phyloP scores from a whole-genome alignment of 2,888 invertebrate species.

The Apotomis capreana region DNA sequence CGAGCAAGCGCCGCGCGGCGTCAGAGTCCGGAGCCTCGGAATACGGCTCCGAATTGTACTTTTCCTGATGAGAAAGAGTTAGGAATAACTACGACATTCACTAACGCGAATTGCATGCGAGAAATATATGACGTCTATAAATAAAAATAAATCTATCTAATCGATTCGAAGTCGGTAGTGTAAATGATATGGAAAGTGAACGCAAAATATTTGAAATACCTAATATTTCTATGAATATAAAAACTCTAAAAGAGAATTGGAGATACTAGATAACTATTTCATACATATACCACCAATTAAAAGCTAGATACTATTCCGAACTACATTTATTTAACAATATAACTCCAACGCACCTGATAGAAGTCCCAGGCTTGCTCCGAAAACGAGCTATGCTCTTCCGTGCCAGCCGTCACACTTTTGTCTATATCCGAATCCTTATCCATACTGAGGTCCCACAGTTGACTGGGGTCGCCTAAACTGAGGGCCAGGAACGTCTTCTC shows the following conservation, averaged over 20 bases:
- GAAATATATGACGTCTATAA: neutral
- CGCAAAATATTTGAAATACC: neutral
- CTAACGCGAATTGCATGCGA: neutral
- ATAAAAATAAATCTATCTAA: neutral
- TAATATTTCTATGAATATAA: neutral
- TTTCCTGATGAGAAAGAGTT: constrained; percentile 85
- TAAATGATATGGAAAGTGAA: neutral
- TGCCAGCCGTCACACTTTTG: constrained; percentile 85
- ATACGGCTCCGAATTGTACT: constrained; percentile 95
- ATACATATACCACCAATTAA: neutral
- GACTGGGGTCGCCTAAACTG: constrained; percentile 74
- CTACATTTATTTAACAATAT: neutral
- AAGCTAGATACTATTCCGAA: neutral
- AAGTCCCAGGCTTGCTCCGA: constrained; percentile 98
- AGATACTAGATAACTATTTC: no score
- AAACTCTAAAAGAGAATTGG: neutral
- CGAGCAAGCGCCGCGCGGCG: constrained; percentile 90
- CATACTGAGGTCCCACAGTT: constrained; percentile 73
- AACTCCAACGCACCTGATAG: constrained; percentile 87
- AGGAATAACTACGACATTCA: constrained; percentile 46
- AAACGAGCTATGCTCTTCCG: constrained; percentile 91
- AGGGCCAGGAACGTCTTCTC: constrained; percentile 71
- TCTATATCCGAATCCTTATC: constrained; percentile 81
- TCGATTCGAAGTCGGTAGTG: neutral
- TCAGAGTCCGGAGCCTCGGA: constrained; percentile 94